Conservation (phyloP, 2,113 vertebrate species). For the Carassius gibelio region DNA sequence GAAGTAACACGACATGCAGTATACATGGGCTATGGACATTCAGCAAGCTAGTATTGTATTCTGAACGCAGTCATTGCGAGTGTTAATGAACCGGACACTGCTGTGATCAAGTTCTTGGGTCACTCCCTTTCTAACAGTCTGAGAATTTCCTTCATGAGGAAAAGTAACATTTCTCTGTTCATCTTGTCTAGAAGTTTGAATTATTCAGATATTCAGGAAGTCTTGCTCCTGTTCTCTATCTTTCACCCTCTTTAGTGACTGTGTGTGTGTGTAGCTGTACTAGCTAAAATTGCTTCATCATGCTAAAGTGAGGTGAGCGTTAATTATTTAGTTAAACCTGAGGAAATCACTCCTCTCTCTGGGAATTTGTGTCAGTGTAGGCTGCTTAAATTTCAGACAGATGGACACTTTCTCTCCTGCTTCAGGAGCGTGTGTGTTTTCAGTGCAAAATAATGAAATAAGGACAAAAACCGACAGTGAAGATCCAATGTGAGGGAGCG, state of each 20-base stretch:
- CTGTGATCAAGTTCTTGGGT: not conserved
- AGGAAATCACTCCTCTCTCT: conserved; percentile 86
- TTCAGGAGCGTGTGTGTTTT: conserved; percentile 23
- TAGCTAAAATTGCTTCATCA: conserved; percentile 97
- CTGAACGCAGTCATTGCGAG: not conserved
- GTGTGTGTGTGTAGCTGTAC: conserved; percentile 72
- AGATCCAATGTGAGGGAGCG: conserved; percentile 19
- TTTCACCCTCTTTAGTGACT: conserved; percentile 1
- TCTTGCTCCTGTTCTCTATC: conserved; percentile 33
- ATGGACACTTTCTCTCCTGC: conserved; percentile 63
- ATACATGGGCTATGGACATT: not conserved
- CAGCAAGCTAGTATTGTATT: not conserved
- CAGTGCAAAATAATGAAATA: conserved; percentile 49
- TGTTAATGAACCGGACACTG: not conserved
- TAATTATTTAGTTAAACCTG: conserved; percentile 95
- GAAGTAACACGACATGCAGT: not conserved
- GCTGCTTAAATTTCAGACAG: conserved; percentile 84
- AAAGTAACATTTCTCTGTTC: conserved; percentile 70
- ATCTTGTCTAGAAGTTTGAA: conserved; percentile 90
- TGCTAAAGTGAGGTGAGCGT: conserved; percentile 92
- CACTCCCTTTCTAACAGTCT: not conserved
- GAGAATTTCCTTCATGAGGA: conserved; percentile 39
- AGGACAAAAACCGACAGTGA: conserved; percentile 30
- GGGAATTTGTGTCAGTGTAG: conserved; percentile 80
- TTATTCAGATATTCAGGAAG: conserved; percentile 93